A percentile compares a stretch with the other conserved stretches of the same genome.
Conservation (phyloP, 2,797 vertebrate species). For the Enoplosus armatus region DNA sequence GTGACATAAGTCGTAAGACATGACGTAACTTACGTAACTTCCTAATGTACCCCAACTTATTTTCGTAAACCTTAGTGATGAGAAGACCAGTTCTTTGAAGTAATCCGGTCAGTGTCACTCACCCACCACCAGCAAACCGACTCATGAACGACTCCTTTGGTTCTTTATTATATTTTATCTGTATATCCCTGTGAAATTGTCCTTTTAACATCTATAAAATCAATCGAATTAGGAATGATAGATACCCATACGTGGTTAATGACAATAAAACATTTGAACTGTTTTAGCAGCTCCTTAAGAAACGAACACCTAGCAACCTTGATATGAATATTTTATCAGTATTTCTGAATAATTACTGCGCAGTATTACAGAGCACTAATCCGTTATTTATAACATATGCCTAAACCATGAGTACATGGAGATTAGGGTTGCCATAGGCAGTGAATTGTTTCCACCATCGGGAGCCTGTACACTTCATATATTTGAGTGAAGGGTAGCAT, state of each 20-base stretch:
- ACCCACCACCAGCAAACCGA: too few species aligned
- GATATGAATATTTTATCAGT: slow-evolving; percentile 26
- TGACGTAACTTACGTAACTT: too few species aligned
- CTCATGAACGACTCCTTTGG: too few species aligned
- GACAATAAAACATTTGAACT: background rate
- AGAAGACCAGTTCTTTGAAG: too few species aligned
- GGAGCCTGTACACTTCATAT: background rate
- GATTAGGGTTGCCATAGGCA: slow-evolving; percentile 34
- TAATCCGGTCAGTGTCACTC: too few species aligned
- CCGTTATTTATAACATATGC: slow-evolving; percentile 48
- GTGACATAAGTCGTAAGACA: too few species aligned
- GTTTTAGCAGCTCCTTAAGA: slow-evolving; percentile 7
- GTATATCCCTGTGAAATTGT: too few species aligned
- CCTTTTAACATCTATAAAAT: background rate
- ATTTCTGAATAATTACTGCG: slow-evolving; percentile 34
- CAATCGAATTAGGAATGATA: background rate
- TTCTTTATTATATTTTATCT: too few species aligned
- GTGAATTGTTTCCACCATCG: slow-evolving; percentile 3
- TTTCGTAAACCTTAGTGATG: too few species aligned
- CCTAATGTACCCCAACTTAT: too few species aligned
- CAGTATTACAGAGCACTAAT: slow-evolving; percentile 22
- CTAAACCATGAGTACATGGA: slow-evolving; percentile 6
- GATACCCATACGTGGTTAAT: background rate
- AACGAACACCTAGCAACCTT: slow-evolving; percentile 4
- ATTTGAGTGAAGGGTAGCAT: background rate